phyloP scores from a whole-genome alignment of 92 coral and sea anemone genomes.

The Anthopleura xanthogrammica region DNA sequence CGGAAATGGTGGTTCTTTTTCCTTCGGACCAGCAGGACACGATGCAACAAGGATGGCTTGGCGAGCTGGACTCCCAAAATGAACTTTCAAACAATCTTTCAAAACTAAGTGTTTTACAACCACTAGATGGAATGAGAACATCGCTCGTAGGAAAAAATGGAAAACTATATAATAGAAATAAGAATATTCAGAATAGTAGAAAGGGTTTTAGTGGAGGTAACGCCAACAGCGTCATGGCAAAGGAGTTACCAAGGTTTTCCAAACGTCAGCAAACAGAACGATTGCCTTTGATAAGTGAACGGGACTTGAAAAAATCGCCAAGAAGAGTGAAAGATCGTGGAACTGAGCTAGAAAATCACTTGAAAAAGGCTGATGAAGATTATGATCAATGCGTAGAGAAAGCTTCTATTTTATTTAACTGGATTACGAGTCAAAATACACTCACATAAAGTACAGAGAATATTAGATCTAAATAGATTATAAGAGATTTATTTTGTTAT shows the following conservation, averaged over 20 bases:
- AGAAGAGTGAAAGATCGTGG: not conserved
- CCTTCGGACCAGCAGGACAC: not conserved
- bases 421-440: conserved; percentile 13
- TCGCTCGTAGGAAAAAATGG: not conserved
- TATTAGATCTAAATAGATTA: too few species aligned
- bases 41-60: not conserved
- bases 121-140: not conserved
- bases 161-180: not conserved
- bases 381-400: conserved; percentile 17
- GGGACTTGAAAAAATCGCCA: not conserved
- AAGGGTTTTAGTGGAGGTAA: not conserved
- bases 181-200: not conserved
- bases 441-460: not conserved
- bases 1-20: not conserved
- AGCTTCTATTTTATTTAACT: conserved; percentile 16
- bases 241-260: not conserved
- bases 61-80: not conserved
- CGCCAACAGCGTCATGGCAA: not conserved
- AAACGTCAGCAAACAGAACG: not conserved
- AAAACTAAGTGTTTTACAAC: not conserved
- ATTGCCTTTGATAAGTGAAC: not conserved
- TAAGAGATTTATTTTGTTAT: too few species aligned
- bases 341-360: conserved; percentile 12
- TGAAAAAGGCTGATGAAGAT: conserved; percentile 16
- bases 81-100: not conserved